Percentiles rank a stretch among this genome's conserved stretches.
Evolutionary conservation across 2,113 vertebrate genomes (phyloP).

Genomic region (Noctilio leporinus): DNA sequence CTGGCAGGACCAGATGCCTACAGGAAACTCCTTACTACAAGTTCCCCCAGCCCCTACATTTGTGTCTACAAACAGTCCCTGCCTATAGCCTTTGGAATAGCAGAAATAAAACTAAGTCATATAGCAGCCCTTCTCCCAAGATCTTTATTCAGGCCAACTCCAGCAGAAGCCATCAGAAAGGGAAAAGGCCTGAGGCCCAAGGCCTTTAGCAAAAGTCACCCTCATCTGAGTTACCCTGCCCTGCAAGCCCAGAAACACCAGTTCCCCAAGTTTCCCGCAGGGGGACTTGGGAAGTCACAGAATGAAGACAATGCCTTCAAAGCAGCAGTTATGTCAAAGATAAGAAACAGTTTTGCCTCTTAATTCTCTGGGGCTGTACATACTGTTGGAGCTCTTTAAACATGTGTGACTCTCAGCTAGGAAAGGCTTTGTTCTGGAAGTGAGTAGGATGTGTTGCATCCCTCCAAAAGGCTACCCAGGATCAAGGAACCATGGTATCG

Average conservation of each 20-base stretch:
- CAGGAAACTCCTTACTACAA: neutral
- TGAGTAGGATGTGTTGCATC: neutral
- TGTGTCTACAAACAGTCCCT: neutral
- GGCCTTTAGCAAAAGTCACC: neutral
- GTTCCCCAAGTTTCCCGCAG: constrained; percentile 23
- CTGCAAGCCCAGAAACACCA: constrained; percentile 40
- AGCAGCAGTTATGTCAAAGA: neutral
- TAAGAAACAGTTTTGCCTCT: neutral
- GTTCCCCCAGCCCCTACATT: neutral
- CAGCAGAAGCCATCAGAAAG: neutral
- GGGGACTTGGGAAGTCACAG: neutral
- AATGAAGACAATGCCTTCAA: neutral
- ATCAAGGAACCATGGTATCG: neutral
- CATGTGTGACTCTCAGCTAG: neutral
- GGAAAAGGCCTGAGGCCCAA: neutral
- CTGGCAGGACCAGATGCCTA: neutral
- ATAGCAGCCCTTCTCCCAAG: neutral
- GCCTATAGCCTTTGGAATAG: neutral
- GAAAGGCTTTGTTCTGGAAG: neutral
- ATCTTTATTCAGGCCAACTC: neutral
- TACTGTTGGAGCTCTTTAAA: neutral
- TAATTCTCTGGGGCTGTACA: neutral
- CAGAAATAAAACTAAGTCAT: neutral
- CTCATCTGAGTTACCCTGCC: neutral
- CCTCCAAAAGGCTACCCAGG: neutral